Evolutionary conservation across 2,888 invertebrate genomes (phyloP).

Genomic region (Drosophila basisetae): DNA sequence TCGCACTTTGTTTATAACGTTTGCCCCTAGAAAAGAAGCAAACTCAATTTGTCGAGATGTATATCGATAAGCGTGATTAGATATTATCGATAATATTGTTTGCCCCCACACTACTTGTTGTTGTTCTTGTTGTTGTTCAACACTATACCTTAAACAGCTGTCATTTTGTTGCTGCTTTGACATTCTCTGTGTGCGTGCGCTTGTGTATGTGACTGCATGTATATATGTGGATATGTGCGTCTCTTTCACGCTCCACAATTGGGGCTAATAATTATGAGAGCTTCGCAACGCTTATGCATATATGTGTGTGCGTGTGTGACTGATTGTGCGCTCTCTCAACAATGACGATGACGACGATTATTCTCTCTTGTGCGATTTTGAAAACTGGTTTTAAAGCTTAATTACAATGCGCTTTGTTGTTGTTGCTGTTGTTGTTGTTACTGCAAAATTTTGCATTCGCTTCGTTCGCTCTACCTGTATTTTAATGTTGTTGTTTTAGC

Average conservation of each 20-base stretch:
- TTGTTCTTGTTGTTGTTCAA: slow-evolving; percentile 32
- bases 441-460: slow-evolving; percentile 71
- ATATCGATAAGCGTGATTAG: slow-evolving; percentile 33
- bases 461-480: slow-evolving; percentile 56
- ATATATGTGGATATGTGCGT: background rate
- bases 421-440: slow-evolving; percentile 52
- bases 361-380: slow-evolving; percentile 54
- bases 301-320: slow-evolving; percentile 15
- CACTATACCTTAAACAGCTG: slow-evolving; percentile 75
- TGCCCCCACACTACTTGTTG: slow-evolving; percentile 46
- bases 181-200: slow-evolving; percentile 21
- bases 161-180: slow-evolving; percentile 59
- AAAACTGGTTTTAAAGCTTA: slow-evolving; percentile 76
- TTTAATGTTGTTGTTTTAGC: slow-evolving; percentile 29
- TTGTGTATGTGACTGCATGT: slow-evolving; percentile 1
- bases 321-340: slow-evolving; percentile 29
- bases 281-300: slow-evolving; percentile 26
- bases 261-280: slow-evolving; percentile 62
- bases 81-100: slow-evolving; percentile 33
- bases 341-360: slow-evolving; percentile 6
- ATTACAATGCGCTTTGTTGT: slow-evolving; percentile 73
- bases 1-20: slow-evolving; percentile 31
- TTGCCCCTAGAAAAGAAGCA: slow-evolving; percentile 14
- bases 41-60: background rate
- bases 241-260: slow-evolving; percentile 46